phyloP scores from a whole-genome alignment of 2,888 invertebrate species.

The Acanthosepion lycidas region DNA sequence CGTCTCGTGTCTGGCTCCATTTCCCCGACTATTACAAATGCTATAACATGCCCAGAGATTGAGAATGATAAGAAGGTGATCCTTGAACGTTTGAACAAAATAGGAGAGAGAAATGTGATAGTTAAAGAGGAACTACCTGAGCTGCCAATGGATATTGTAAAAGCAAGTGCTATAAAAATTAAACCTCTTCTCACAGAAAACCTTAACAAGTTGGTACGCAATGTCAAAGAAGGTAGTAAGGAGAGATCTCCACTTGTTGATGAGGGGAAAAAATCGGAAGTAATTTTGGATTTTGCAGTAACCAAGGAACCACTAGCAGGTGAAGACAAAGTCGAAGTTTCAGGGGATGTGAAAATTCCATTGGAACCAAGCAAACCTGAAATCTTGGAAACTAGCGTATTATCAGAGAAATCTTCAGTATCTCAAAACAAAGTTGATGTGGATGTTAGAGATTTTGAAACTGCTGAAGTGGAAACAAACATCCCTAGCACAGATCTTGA shows the following conservation, averaged over 20 bases:
- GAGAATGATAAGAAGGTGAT: not conserved
- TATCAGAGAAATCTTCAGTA: not conserved
- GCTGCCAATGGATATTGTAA: slow-evolving; percentile 34
- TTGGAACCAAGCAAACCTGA: not conserved
- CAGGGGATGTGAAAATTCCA: not conserved
- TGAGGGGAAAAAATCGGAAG: not conserved
- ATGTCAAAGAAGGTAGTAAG: not conserved
- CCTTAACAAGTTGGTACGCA: not conserved
- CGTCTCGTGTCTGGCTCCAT: not conserved
- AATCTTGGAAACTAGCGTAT: not conserved
- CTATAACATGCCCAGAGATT: not conserved
- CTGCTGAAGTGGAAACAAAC: not conserved
- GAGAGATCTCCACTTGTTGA: not conserved
- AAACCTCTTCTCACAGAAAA: not conserved
- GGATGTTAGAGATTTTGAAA: not conserved
- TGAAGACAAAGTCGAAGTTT: not conserved
- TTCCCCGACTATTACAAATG: not conserved
- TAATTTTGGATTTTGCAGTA: not conserved
- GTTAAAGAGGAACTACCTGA: slow-evolving; percentile 3
- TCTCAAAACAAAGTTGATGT: not conserved
- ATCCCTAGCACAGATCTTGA: not conserved
- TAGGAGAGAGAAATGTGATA: not conserved
- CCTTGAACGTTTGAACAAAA: not conserved
- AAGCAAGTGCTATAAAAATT: slow-evolving; percentile 17
- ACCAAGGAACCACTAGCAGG: not conserved